phyloP scores from a whole-genome alignment of 2,888 invertebrate genomes.

The Eupithecia pulchellata region DNA sequence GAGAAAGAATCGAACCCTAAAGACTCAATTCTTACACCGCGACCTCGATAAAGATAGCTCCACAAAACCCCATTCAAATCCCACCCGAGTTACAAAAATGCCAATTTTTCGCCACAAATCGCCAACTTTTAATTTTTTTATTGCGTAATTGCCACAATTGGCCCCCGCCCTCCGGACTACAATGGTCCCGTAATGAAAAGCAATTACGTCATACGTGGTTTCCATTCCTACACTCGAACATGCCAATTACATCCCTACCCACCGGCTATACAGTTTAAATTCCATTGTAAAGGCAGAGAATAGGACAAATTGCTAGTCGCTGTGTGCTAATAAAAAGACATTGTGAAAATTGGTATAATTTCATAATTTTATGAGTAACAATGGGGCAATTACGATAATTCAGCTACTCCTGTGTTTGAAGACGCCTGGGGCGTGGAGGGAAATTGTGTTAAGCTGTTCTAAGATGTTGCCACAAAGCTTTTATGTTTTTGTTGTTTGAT shows the following conservation, averaged over 20 bases:
- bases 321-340: constrained; percentile 77
- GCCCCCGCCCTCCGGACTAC: constrained; percentile 63
- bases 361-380: constrained; percentile 69
- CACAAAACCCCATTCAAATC: background rate
- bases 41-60: background rate
- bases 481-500: background rate
- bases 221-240: constrained; percentile 55
- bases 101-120: constrained; percentile 39
- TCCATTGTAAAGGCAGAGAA: constrained; percentile 58
- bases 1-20: too few species aligned
- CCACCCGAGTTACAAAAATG: constrained; percentile 14
- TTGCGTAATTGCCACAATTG: constrained; percentile 81
- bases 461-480: background rate
- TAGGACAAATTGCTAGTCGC: constrained; percentile 79
- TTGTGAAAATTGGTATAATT: constrained; percentile 81
- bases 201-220: constrained; percentile 84
- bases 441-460: background rate
- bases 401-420: constrained; percentile 33
- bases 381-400: constrained; percentile 38
- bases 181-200: constrained; percentile 82
- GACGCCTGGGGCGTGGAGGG: constrained; percentile 1
- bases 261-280: constrained; percentile 38
- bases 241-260: constrained; percentile 51
- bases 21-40: too few species aligned
- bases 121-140: constrained; percentile 78